phyloP scores from a whole-genome alignment of 2,888 invertebrate genomes.

The Zelleria hepariella region DNA sequence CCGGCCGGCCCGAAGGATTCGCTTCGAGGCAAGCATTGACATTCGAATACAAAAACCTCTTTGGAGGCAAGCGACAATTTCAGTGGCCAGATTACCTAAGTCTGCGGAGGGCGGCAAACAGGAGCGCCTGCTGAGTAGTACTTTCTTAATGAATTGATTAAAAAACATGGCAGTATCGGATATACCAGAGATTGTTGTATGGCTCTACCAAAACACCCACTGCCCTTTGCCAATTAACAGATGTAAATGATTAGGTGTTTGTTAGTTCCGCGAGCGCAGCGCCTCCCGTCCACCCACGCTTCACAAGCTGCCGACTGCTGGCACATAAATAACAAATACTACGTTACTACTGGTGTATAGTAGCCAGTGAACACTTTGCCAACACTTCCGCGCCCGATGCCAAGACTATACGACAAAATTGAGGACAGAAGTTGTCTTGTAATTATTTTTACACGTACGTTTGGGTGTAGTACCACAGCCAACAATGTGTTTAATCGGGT shows the following conservation, averaged over 20 bases:
- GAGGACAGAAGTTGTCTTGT: conserved; percentile 2
- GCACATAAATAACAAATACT: neutral
- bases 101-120: neutral
- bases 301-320: neutral
- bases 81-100: neutral
- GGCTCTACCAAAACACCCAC: no score
- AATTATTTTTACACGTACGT: conserved; percentile 8
- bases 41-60: neutral
- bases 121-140: no score
- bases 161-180: no score
- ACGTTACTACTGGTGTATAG: conserved; percentile 7
- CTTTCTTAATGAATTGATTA: no score
- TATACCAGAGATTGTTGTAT: no score
- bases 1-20: neutral
- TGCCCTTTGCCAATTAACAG: no score
- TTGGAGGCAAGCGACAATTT: neutral
- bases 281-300: neutral
- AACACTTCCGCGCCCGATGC: conserved; percentile 8
- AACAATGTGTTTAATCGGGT: conserved; percentile 1
- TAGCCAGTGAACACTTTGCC: conserved; percentile 7
- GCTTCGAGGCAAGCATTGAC: neutral
- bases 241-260: neutral
- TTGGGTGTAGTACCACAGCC: conserved; percentile 10
- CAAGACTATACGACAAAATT: conserved; percentile 10
- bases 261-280: neutral